Base-by-base conservation (phyloP, 92 coral and sea anemone species). In the Parazoanthus atlanticus region DNA sequence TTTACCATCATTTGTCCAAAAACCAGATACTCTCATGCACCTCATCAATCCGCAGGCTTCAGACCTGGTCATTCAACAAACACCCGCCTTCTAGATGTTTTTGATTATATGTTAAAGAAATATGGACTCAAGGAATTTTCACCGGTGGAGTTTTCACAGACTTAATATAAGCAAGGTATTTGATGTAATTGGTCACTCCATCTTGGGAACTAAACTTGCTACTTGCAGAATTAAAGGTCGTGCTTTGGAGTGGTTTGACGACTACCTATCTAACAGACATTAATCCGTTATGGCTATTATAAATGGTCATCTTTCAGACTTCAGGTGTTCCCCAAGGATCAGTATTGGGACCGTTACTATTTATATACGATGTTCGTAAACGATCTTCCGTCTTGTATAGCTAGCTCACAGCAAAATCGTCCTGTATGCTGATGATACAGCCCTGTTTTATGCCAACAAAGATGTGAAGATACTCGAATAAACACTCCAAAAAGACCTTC, bases 1-100 rank as follows among this genome's bases (percentile, higher is more conserved):
- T 80, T 38, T 88, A 88, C 81, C 88, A 33, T 28, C 86, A 88
- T 49, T 87, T 88, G 38, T 46, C 78, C 40, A 67, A 61, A 12
- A 3, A 88, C 30, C 47, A 88, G 43, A 19, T 88, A 46, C 75
- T 88, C 36, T 88, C n/a, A n/a, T n/a, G n/a, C 90, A 79, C 76
- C 69, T 7, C 28, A 80, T 79, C 94, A 91, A 85, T 91, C n/a
- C n/a, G n/a, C 94, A 23, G 92, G 84, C 25, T 91, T 91, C 65
- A 89, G 91, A 82, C 83, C 86, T 30, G 90, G 90, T 36, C 93
- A 88, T 70, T 69, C 82, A 26, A 67, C 91, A 31, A 65, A 29
- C 74, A 80, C 90, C 40, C 36, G 81, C 78, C 89, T 92, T 33
- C 32, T 89, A 8, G 92, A 92, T 71, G 94, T 92, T 13, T 85